Evolutionary conservation across 2,113 vertebrate genomes (phyloP).

Genomic region (Cavia aperea): DNA sequence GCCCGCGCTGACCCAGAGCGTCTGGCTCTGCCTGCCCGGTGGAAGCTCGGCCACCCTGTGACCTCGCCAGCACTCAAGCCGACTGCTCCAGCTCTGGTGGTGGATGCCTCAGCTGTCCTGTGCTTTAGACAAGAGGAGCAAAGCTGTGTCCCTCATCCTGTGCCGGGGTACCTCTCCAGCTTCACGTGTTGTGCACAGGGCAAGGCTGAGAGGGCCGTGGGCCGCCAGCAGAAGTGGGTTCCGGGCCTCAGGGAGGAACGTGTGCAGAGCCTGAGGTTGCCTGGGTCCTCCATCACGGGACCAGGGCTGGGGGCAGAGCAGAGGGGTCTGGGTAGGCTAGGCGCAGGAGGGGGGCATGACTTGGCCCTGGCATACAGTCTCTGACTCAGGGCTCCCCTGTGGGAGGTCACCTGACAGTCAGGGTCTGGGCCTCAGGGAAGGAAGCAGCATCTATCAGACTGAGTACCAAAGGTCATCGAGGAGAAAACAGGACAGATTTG

Average conservation of each 20-base stretch:
- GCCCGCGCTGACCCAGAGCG: neutral
- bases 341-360: neutral
- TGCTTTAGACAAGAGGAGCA: neutral
- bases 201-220: neutral
- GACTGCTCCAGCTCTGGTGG: neutral
- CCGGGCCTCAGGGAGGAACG: accelerated
- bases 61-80: neutral
- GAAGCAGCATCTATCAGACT: no score
- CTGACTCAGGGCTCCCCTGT: neutral
- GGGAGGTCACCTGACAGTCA: neutral
- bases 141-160: accelerated
- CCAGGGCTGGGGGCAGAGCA: neutral
- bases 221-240: neutral
- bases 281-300: neutral
- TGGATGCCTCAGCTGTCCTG: neutral
- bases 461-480: accelerated
- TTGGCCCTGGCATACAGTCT: neutral
- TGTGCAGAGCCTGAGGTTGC: neutral
- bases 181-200: neutral
- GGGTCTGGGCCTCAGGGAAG: neutral
- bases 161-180: neutral
- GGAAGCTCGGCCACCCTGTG: neutral
- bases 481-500: neutral
- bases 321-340: neutral
- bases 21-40: neutral